phyloP scores from a whole-genome alignment of 2,113 vertebrate genomes.

The Phalacrocorax aristotelis region DNA sequence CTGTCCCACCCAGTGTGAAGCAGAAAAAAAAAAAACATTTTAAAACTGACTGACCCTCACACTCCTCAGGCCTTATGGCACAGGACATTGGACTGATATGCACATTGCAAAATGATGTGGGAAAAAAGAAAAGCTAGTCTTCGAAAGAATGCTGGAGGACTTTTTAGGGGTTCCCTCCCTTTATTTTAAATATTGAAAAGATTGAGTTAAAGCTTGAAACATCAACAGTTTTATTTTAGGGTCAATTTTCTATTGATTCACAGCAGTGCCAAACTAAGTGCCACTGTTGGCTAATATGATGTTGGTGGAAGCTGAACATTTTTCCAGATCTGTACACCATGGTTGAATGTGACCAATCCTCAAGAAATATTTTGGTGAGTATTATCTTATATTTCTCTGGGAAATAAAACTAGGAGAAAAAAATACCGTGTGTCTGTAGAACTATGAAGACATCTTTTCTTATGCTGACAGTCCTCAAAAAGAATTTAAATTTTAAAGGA shows the following conservation, averaged over 20 bases:
- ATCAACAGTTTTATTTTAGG: neutral
- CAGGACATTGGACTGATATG: neutral
- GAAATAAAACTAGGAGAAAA: neutral
- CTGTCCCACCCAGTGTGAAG: neutral
- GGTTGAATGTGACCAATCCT: neutral
- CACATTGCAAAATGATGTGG: neutral
- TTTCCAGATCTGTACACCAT: neutral
- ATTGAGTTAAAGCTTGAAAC: neutral
- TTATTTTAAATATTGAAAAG: neutral
- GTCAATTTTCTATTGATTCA: neutral
- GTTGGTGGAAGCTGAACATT: neutral
- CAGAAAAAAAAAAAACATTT: neutral
- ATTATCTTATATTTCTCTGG: neutral
- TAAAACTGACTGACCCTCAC: neutral
- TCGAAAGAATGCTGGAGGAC: neutral
- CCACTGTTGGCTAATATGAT: neutral
- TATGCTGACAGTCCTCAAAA: neutral
- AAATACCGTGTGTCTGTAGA: neutral
- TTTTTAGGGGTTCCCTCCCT: neutral
- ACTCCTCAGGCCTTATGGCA: neutral
- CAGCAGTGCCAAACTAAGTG: neutral
- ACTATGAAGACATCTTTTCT: neutral
- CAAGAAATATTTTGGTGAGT: neutral
- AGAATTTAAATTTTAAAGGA: conserved; percentile 1
- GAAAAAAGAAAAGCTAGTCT: neutral